Conservation (phyloP, 2,113 vertebrate species). For the Aegithalos caudatus region DNA sequence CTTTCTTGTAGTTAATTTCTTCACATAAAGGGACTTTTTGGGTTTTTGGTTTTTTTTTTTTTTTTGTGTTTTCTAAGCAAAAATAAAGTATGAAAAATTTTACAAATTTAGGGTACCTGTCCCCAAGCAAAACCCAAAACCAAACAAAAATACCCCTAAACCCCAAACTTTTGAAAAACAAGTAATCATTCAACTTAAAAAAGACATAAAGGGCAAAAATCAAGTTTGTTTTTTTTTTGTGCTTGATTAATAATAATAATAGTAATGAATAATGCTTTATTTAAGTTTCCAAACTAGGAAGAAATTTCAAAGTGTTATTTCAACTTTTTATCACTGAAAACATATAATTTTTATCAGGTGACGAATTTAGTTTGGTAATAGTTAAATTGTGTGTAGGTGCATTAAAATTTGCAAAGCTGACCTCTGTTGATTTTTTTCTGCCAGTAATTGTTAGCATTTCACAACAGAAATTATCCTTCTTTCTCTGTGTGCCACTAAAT, state of each 20-base stretch:
- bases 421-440: not conserved
- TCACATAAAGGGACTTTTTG: not conserved
- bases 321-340: not conserved
- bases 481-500: not conserved
- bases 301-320: not conserved
- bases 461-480: not conserved
- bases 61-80: not conserved
- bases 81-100: not conserved
- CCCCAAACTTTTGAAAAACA: not conserved
- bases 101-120: not conserved
- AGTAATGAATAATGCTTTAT: not conserved
- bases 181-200: not conserved
- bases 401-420: not conserved
- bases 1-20: not conserved
- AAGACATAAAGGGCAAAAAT: not conserved
- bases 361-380: not conserved
- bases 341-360: not conserved
- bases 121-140: not conserved
- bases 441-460: not conserved
- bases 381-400: not conserved
- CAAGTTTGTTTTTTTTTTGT: not conserved
- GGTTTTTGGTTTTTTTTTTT: too few relatives aligned
- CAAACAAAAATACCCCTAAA: too few relatives aligned
- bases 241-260: too few relatives aligned
- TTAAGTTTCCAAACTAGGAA: not conserved